These are phyloP conservation scores for Notothenia rossii DNA, from an alignment of 2,113 vertebrate species.

Conservation along the genomic window DNA sequence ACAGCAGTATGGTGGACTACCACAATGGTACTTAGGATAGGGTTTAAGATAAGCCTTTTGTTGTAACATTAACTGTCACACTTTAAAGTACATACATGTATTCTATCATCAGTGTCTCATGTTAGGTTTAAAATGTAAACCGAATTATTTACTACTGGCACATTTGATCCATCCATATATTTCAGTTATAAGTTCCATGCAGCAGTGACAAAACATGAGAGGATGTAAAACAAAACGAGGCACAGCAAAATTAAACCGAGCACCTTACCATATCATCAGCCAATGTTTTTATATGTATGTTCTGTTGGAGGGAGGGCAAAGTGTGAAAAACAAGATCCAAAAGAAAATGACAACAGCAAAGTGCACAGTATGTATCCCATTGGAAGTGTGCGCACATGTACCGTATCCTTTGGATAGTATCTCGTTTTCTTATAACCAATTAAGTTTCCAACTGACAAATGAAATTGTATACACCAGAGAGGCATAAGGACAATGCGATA, in stretches of 20 bases:
- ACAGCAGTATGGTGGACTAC: background rate
- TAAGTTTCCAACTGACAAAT: background rate
- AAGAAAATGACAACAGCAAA: slow-evolving; percentile 73
- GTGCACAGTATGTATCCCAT: slow-evolving; percentile 46
- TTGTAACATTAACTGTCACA: background rate
- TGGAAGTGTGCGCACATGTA: slow-evolving; percentile 41
- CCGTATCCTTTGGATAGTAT: slow-evolving; percentile 20
- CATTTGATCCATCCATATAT: slow-evolving; percentile 74
- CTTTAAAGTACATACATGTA: background rate
- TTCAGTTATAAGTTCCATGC: slow-evolving; percentile 61
- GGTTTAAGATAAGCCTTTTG: slow-evolving; percentile 10
- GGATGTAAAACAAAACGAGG: slow-evolving; percentile 53
- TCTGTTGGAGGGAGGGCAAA: slow-evolving; percentile 93
- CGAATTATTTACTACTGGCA: slow-evolving; percentile 17
- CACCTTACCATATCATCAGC: slow-evolving; percentile 99
- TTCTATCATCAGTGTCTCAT: background rate
- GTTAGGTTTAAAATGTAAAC: background rate
- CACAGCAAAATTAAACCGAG: slow-evolving; percentile 76
- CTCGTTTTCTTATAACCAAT: slow-evolving; percentile 19
- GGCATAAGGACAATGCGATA: background rate
- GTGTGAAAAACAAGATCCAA: slow-evolving; percentile 84
- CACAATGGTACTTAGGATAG: background rate
- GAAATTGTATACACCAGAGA: background rate
- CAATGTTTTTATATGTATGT: slow-evolving; percentile 99
- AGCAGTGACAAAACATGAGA: slow-evolving; percentile 48